Base-by-base conservation (phyloP, 2,797 vertebrate species). In the Cossypha dichroa region DNA sequence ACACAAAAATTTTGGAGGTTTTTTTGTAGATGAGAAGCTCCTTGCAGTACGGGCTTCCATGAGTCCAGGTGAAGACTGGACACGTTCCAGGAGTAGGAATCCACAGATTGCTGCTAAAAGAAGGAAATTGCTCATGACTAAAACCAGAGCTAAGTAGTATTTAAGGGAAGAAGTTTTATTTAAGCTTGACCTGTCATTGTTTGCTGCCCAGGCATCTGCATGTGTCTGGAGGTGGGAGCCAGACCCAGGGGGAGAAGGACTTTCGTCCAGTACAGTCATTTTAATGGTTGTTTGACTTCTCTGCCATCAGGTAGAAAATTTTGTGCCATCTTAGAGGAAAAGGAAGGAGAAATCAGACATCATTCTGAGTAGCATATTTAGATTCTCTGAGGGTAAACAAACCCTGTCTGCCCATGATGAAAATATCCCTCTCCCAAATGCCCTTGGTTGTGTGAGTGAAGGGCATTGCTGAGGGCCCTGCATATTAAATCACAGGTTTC, bases 401-500 rank as follows among this genome's bases (percentile, higher is more conserved):
- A 56, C 22, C 28, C 33, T 68, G 18, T 38, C 54, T 63, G 72
- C 19, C 55, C 38, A 11, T 5, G 58, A 72, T 51, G 60, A 82
- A 91, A 94, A 86, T 58, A 85, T 66, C 46, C 60, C 52, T 93
- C 85, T 76, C 41, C 58, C 69, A 72, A 83, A 83, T 67, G 63
- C 58, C 60, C 83, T 84, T 88, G 29, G 5, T 29, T 60, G 34
- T 55, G 23, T 13, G 58, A 69, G 54, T 7, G 19, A 90, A 88
- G 83, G 85, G 48, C 2, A 0, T 29, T 80, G 64, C 66, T n/a
- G 54, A 68, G 64, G 46, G 56, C 26, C n/a, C 75, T 75, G 64
- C 46, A 56, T 33, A 59, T n/a, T 90, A 75, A 93, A 93, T 92
- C 87, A 78, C 64, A 62, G 41, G 19, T 81, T 94, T 68, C 56